Evolutionary conservation across 2,888 invertebrate genomes (phyloP).

Genomic region (Lepidocyrtinus sp.): DNA sequence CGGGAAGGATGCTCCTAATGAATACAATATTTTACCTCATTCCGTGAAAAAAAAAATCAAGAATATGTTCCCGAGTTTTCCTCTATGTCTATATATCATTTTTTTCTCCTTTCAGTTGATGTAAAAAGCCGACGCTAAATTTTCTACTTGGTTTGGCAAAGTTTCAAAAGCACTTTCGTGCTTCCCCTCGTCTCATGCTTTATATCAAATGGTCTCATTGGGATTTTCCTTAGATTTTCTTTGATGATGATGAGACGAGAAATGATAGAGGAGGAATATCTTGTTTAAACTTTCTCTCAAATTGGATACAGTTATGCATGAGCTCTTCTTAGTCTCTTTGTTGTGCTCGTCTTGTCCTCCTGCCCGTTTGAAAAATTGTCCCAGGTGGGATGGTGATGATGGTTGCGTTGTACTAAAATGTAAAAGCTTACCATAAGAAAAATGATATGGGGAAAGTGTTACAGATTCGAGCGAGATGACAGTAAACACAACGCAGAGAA

Average conservation of each 20-base stretch:
- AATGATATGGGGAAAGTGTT: no score
- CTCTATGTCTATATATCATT: neutral
- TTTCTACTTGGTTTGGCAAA: neutral
- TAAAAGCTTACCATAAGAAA: no score
- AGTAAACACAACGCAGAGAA: no score
- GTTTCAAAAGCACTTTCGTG: neutral
- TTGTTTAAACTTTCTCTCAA: neutral
- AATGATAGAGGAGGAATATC: neutral
- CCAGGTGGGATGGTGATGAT: neutral
- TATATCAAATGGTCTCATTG: slow-evolving; percentile 51
- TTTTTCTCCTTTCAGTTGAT: neutral
- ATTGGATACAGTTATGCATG: neutral
- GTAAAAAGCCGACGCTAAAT: neutral
- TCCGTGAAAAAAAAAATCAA: neutral
- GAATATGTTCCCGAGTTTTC: neutral
- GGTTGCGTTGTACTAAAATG: no score
- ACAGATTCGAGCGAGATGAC: no score
- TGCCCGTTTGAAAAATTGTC: neutral
- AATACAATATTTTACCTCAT: slow-evolving; percentile 2
- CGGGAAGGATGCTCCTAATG: neutral
- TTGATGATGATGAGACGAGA: slow-evolving; percentile 30
- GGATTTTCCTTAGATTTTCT: slow-evolving; percentile 44
- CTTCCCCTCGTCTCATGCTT: slow-evolving; percentile 21
- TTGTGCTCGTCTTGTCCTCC: neutral
- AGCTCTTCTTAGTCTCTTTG: no score